These are phyloP conservation scores for Andrena chrysosceles DNA, from an alignment of 2,888 invertebrate genomes.

Conservation along the genomic window DNA sequence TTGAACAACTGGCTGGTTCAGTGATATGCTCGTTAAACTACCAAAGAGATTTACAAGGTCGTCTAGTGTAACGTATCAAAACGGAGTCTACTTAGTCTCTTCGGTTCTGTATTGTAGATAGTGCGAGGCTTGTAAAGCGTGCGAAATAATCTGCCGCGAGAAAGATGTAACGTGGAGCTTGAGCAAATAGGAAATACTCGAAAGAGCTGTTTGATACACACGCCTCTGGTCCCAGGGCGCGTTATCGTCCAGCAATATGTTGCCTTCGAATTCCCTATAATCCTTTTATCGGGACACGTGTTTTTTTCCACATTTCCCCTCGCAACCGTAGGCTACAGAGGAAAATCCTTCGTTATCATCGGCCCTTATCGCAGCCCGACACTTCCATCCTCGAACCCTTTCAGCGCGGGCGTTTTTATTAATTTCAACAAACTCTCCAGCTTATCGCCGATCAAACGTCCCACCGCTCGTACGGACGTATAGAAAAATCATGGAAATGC, in stretches of 20 bases:
- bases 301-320: not conserved
- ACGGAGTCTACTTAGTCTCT: not conserved
- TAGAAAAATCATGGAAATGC: conserved; percentile 1
- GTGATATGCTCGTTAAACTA: conserved; percentile 33
- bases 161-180: not conserved
- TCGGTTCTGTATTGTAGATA: too few relatives aligned
- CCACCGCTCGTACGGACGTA: not conserved
- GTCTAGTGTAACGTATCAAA: not conserved
- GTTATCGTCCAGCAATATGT: conserved; percentile 15
- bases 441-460: conserved; percentile 7
- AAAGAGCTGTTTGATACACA: not conserved
- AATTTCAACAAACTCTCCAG: conserved; percentile 9
- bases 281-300: not conserved
- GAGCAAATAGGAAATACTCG: not conserved
- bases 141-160: too few relatives aligned
- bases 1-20: conserved; percentile 1
- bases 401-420: conserved; percentile 8
- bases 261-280: not conserved
- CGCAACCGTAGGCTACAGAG: not conserved
- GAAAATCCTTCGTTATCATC: not conserved
- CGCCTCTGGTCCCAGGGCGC: not conserved
- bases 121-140: too few relatives aligned
- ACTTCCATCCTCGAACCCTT: not conserved
- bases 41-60: conserved; percentile 21
- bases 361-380: not conserved